Evolutionary conservation across 2,797 vertebrate genomes (phyloP).

Genomic region (Silurus lanzhouensis): DNA sequence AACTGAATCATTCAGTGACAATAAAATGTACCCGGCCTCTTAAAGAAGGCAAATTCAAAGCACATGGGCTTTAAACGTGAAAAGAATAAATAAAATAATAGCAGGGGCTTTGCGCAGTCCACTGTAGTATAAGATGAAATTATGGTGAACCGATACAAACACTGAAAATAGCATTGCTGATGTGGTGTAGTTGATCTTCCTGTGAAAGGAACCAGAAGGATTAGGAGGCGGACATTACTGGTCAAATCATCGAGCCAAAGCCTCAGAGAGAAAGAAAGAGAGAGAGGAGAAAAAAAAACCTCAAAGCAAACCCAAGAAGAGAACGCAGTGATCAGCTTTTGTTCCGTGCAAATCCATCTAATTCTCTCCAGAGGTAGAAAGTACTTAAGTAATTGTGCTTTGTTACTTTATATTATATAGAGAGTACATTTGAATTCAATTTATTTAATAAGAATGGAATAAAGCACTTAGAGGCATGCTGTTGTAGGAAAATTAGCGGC

Average conservation of each 20-base stretch:
- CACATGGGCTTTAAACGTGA: slow-evolving; percentile 46
- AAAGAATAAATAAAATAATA: slow-evolving; percentile 13
- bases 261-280: slow-evolving; percentile 30
- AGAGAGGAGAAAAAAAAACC: slow-evolving; percentile 32
- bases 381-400: slow-evolving; percentile 15
- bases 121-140: slow-evolving; percentile 52
- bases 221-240: slow-evolving; percentile 51
- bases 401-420: neutral
- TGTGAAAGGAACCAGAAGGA: slow-evolving; percentile 49
- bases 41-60: slow-evolving; percentile 52
- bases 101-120: slow-evolving; percentile 38
- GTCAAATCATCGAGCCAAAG: slow-evolving; percentile 51
- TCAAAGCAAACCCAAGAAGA: slow-evolving; percentile 41
- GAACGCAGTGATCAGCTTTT: slow-evolving; percentile 35
- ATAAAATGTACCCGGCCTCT: slow-evolving; percentile 35
- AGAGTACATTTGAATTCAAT: neutral
- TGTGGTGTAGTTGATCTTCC: slow-evolving; percentile 46
- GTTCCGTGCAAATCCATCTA: slow-evolving; percentile 38
- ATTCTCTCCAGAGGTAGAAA: slow-evolving; percentile 31
- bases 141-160: slow-evolving; percentile 53
- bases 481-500: neutral
- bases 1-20: slow-evolving; percentile 42
- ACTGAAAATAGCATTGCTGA: slow-evolving; percentile 50
- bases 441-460: neutral
- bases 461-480: neutral